Conservation (phyloP, 2,113 vertebrate species). For the Phyllostomus discolor region DNA sequence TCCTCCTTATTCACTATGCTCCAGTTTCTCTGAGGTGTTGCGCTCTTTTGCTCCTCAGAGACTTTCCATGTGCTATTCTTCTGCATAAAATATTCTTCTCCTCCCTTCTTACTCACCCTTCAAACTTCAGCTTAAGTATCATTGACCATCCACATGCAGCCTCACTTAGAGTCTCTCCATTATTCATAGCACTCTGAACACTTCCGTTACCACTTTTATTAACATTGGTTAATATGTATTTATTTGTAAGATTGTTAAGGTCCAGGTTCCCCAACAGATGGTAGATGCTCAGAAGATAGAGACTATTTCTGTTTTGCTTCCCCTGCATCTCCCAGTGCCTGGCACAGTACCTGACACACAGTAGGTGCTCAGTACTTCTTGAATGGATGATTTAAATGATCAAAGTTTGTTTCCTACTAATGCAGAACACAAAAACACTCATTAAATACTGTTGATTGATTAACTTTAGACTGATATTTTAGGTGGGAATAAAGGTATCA, state of each 20-base stretch:
- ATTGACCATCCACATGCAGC: neutral
- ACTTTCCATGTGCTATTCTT: neutral
- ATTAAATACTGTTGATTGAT: neutral
- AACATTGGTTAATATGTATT: neutral
- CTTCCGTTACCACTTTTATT: neutral
- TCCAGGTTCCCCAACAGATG: neutral
- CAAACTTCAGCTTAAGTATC: neutral
- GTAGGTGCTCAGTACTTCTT: neutral
- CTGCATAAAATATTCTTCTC: neutral
- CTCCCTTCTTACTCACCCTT: neutral
- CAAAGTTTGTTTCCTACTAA: neutral
- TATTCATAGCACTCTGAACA: neutral
- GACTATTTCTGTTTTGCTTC: neutral
- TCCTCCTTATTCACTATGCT: neutral
- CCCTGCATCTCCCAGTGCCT: neutral
- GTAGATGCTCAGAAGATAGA: neutral
- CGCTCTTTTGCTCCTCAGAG: neutral
- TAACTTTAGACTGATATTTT: conserved; percentile 4
- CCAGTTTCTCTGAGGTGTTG: neutral
- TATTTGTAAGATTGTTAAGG: neutral
- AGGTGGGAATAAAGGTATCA: neutral
- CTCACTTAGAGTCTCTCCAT: neutral
- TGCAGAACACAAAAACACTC: neutral
- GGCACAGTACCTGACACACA: neutral
- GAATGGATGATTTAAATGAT: neutral